Evolutionary conservation across 1,140 invertebrate species (phyloP).

Genomic region (Drepana arcuata): DNA sequence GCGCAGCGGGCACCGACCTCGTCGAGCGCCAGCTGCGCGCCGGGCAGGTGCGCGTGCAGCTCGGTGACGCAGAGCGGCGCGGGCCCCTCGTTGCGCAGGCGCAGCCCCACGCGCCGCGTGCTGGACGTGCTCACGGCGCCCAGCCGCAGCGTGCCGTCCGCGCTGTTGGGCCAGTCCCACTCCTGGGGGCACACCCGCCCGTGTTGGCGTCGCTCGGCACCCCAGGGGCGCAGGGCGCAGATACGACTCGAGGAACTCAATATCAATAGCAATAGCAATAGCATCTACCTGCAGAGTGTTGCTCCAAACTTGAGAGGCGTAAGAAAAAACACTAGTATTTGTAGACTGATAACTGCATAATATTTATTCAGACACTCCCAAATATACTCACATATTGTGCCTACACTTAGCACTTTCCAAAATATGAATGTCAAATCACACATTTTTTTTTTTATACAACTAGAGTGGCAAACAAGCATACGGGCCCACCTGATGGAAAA

Average conservation of each 20-base stretch:
- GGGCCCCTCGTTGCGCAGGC: conserved; percentile 34
- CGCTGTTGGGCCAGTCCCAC: conserved; percentile 39
- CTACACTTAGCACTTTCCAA: too few species aligned
- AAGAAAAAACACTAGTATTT: neutral
- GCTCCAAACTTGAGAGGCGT: neutral
- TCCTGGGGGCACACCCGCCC: conserved; percentile 18
- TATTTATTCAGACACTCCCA: neutral
- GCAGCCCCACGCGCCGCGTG: conserved; percentile 32
- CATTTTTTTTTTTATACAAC: too few species aligned
- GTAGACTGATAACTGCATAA: neutral
- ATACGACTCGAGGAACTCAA: too few species aligned
- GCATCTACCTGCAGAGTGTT: neutral
- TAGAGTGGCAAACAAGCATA: too few species aligned
- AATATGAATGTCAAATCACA: too few species aligned
- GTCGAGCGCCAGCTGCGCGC: conserved; percentile 17
- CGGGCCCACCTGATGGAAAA: too few species aligned
- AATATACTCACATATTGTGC: too few species aligned
- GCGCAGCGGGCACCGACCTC: neutral
- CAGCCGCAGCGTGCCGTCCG: conserved; percentile 29
- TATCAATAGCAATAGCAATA: too few species aligned
- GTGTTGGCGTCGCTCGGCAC: neutral
- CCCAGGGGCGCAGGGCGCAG: too few species aligned
- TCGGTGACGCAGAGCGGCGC: conserved; percentile 32
- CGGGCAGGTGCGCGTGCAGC: conserved; percentile 24
- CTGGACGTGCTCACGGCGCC: conserved; percentile 39